Base-by-base conservation (phyloP, 2,113 vertebrate species). In the Varanus salvator region DNA sequence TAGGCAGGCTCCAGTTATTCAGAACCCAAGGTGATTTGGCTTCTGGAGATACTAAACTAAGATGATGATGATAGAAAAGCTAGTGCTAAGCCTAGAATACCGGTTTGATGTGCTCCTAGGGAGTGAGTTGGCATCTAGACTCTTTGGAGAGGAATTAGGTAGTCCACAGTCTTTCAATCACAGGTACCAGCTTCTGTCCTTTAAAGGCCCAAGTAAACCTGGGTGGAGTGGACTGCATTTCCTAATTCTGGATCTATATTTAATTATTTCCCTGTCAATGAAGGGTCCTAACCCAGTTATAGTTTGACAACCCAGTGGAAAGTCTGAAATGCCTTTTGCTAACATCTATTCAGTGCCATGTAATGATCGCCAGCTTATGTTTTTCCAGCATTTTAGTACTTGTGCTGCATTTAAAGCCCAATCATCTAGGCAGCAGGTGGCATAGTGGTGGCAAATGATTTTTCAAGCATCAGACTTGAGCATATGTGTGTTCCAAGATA, bases 291-390 rank as follows among this genome's bases (percentile, higher is more conserved):
- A 27, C 15, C n/a, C 29, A 5, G 34, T 31, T 57, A 44, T 29
- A 74, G 27, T 48, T 44, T 87, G 57, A 64, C 77, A 48, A 71
- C n/a, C 84, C 23, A 69, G 75, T 7, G 87, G 66, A 34, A 14
- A 89, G 74, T 92, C 92, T 68, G 88, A 54, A 81, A 48, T 89
- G 85, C 12, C 69, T 1, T 92, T 87, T 89, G 48, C 81, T 88
- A 25, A n/a, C 84, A 31, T 8, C 0, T 52, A 54, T 3, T 34
- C 81, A 68, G 44, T 60, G 25, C 60, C 34, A 74, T 38, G 50
- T 25, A 44, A 44, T 44, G 38, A 44, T 12, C 84, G 34, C 27
- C 84, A 92, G 31, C 68, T 88, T 7, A 0, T 91, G 25, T 76
- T 69, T 87, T 89, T 77, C 0, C 0, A 84, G 23, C n/a, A 72